Evolutionary conservation across 2,797 vertebrate species (phyloP), one percentile per base, ranked within the genome.

Genomic region (Odontamblyopus rebecca): DNA sequence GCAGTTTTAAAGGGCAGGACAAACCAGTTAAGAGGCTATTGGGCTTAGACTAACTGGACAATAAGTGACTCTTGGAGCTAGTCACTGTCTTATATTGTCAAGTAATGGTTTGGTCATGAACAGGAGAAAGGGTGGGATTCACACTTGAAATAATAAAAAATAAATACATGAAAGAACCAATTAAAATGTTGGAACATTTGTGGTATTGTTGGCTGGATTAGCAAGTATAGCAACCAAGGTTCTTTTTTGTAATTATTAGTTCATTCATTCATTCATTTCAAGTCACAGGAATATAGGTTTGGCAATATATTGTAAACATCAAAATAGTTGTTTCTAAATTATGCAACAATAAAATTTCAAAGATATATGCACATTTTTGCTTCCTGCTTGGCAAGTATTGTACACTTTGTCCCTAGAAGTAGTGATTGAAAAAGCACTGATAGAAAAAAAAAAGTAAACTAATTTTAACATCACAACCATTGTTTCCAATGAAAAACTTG

Each of bases 21-120:
- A 70, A 74, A 18, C 70, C 79, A 73, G 73, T 87, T 82, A 79
- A 75, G 76, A 74, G 72, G 65, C 79, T 48, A 69, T 51, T 18
- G 64, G 73, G 74, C 81, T 77, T 30, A 57, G 73, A 80, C 72
- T 84, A 72, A 86, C 75, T 0, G 79, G 70, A 80, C 76, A 63
- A 68, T 86, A 86, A 32, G 77, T 69, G 82, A 80, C 76, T 79
- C 38, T 15, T 84, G 75, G 79, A 82, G 81, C 85, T 67, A 66
- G 78, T 53, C 81, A 75, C 1, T 27, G 71, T 75, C 65, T 53
- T 32, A 1, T 61, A 15, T 30, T 16, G 76, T 73, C 29, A 29
- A 71, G 51, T 29, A 69, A 53, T 54, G 65, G 27, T 32, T 51
- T 19, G 41, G 41, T 41, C 23, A 27, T 48, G 41, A 66, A 51